These are phyloP conservation scores for Encarsia formosa DNA, from an alignment of 2,888 invertebrate genomes.

Conservation along the genomic window DNA sequence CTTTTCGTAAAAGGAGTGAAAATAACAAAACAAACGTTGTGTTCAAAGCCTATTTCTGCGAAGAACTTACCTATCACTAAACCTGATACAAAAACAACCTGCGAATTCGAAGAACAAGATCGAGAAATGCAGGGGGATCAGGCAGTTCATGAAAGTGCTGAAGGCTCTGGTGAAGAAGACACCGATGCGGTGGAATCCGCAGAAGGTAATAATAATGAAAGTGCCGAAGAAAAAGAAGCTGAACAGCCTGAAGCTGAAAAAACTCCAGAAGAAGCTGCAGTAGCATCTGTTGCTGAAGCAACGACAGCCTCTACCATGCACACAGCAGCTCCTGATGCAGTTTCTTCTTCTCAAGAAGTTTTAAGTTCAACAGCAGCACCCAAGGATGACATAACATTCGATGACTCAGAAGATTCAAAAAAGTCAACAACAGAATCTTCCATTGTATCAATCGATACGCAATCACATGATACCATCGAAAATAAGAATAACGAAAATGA, in stretches of 20 bases:
- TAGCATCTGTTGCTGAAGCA: conserved; percentile 22
- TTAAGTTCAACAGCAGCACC: not conserved
- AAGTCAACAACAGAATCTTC: conserved; percentile 6
- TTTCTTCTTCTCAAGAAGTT: too few relatives aligned
- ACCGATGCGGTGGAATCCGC: not conserved
- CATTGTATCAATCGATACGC: conserved; percentile 6
- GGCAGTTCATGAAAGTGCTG: conserved; percentile 49
- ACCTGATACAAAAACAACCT: conserved; percentile 48
- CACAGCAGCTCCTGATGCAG: not conserved
- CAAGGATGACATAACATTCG: conserved; percentile 7
- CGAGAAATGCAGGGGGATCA: conserved; percentile 58
- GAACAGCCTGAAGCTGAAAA: not conserved
- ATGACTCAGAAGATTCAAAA: conserved; percentile 11
- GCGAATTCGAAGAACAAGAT: conserved; percentile 41
- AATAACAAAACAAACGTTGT: conserved; percentile 52
- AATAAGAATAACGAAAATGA: not conserved
- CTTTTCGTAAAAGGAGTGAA: conserved; percentile 49
- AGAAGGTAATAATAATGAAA: not conserved
- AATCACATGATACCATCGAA: not conserved
- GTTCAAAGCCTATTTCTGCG: conserved; percentile 55
- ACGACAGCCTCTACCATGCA: conserved; percentile 1
- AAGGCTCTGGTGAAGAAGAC: conserved; percentile 30
- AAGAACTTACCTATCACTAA: conserved; percentile 59
- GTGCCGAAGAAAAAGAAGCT: conserved; percentile 21
- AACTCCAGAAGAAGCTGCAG: conserved; percentile 21